Conservation (phyloP, 2,113 vertebrate species). For the Catagonus wagneri region DNA sequence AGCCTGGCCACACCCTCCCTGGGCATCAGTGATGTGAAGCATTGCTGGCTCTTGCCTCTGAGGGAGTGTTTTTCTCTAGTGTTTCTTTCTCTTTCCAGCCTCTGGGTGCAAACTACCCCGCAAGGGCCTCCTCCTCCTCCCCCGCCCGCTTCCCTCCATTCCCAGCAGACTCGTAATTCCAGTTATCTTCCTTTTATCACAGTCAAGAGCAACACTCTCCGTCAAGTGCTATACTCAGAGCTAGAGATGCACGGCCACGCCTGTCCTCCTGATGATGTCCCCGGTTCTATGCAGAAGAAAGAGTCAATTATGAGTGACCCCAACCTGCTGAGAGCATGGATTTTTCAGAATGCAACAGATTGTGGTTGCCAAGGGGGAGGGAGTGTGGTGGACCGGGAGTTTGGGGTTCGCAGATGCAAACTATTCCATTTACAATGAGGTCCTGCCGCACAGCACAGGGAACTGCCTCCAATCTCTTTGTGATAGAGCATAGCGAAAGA, state of each 20-base stretch:
- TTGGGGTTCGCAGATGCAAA: no score
- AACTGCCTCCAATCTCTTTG: no score
- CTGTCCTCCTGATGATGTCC: not conserved
- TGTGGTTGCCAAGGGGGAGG: no score
- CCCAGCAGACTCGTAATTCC: not conserved
- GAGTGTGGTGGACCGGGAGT: no score
- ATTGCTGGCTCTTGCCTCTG: not conserved
- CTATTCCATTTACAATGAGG: no score
- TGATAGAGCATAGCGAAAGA: no score
- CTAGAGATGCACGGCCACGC: accelerated
- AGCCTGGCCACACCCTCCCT: not conserved
- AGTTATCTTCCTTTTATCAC: not conserved
- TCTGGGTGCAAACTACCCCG: not conserved
- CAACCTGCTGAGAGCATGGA: not conserved
- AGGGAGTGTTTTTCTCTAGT: not conserved
- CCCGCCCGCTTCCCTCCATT: not conserved
- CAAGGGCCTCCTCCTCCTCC: not conserved
- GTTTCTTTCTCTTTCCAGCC: not conserved
- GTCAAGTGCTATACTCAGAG: not conserved
- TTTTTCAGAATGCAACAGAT: no score
- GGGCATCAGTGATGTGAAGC: not conserved
- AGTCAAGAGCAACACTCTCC: not conserved
- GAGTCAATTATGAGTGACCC: not conserved
- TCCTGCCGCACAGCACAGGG: no score
- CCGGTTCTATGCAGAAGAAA: not conserved